Evolutionary conservation across 2,888 invertebrate species (phyloP).

Genomic region (Heliconius cydno): DNA sequence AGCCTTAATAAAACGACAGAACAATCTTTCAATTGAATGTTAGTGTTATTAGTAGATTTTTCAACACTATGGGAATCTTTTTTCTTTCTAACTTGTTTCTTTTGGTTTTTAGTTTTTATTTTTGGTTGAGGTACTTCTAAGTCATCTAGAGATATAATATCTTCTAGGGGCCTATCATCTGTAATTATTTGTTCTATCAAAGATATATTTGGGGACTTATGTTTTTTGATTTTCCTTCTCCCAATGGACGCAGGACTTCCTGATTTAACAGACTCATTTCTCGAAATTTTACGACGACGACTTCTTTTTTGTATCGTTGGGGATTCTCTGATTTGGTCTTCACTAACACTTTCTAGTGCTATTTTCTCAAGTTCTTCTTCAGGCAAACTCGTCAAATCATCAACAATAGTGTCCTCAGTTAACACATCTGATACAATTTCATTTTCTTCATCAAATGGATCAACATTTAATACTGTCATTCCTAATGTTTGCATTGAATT

Average conservation of each 20-base stretch:
- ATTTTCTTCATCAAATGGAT: slow-evolving; percentile 52
- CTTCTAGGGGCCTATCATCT: slow-evolving; percentile 74
- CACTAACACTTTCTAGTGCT: slow-evolving; percentile 63
- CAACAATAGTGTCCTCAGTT: slow-evolving; percentile 65
- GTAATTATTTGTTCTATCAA: slow-evolving; percentile 75
- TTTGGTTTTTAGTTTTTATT: slow-evolving; percentile 51
- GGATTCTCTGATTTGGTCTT: slow-evolving; percentile 48
- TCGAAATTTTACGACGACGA: slow-evolving; percentile 55
- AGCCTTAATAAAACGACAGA: slow-evolving; percentile 61
- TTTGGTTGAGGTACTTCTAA: slow-evolving; percentile 61
- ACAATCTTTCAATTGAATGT: slow-evolving; percentile 62
- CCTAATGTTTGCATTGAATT: slow-evolving; percentile 67
- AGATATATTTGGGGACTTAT: slow-evolving; percentile 71
- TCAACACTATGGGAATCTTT: slow-evolving; percentile 46
- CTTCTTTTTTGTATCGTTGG: slow-evolving; percentile 52
- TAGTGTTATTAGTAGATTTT: slow-evolving; percentile 38
- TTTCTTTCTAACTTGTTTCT: slow-evolving; percentile 51
- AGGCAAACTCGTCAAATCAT: slow-evolving; percentile 72
- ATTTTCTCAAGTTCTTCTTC: slow-evolving; percentile 75
- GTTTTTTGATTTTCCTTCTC: slow-evolving; percentile 56
- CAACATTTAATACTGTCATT: slow-evolving; percentile 73
- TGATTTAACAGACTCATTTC: slow-evolving; percentile 56
- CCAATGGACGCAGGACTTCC: slow-evolving; percentile 55
- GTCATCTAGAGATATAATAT: slow-evolving; percentile 72
- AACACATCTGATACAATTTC: slow-evolving; percentile 49